A percentile compares a stretch with the other conserved stretches of the same genome.
Evolutionary conservation across 2,797 vertebrate species (phyloP).

Genomic region (Sorex maritimensis): DNA sequence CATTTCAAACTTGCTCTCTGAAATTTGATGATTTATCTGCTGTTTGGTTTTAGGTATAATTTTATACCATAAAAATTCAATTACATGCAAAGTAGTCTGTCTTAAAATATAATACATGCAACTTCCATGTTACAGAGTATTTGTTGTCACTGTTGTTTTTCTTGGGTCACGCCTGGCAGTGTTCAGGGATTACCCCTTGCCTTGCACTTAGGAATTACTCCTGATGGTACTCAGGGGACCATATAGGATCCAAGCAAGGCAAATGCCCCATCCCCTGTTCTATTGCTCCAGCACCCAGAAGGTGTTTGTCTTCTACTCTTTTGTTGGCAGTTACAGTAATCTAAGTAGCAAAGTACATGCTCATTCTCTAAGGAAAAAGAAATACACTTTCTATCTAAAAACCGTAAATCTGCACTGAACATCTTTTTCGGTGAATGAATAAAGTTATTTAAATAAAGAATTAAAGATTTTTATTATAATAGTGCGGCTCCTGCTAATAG

Average conservation of each 20-base stretch:
- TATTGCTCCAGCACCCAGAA: too few relatives aligned
- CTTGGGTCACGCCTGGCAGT: too few relatives aligned
- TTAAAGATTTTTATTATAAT: conserved; percentile 89
- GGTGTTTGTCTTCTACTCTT: conserved; percentile 62
- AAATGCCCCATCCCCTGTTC: too few relatives aligned
- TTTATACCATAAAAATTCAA: conserved; percentile 61
- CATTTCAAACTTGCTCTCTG: conserved; percentile 14
- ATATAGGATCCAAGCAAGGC: too few relatives aligned
- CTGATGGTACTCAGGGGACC: too few relatives aligned
- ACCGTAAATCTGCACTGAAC: conserved; percentile 54
- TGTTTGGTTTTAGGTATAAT: conserved; percentile 73
- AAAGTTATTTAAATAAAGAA: conserved; percentile 88
- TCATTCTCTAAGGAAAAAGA: conserved; percentile 67
- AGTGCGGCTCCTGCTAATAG: conserved; percentile 87
- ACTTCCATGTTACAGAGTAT: background rate
- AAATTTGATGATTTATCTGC: conserved; percentile 13
- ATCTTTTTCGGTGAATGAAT: conserved; percentile 29
- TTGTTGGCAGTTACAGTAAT: conserved; percentile 72
- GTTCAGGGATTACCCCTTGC: too few relatives aligned
- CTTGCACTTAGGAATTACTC: too few relatives aligned
- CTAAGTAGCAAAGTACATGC: conserved; percentile 60
- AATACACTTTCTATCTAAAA: conserved; percentile 49
- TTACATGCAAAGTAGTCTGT: conserved; percentile 70
- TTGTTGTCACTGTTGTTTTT: conserved; percentile 7
- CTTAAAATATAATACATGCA: conserved; percentile 74